A percentile compares a stretch with the other conserved stretches of the same genome.
phyloP scores from a whole-genome alignment of 2,888 invertebrate species.

The Pseudoips prasinana region DNA sequence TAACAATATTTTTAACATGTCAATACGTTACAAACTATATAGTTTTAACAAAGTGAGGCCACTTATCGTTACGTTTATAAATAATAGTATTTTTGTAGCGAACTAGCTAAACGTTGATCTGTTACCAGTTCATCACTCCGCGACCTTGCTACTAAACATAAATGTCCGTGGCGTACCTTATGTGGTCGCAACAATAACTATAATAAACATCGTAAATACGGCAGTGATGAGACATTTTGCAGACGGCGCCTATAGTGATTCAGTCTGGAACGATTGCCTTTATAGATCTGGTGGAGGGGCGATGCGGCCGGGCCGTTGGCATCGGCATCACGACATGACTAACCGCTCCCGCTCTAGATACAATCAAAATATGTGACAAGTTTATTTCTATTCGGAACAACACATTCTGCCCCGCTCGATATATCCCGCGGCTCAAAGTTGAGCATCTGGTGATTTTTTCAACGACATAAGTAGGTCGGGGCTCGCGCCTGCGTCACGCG shows the following conservation, averaged over 20 bases:
- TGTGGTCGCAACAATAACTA: slow-evolving; percentile 35
- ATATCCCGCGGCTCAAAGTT: slow-evolving; percentile 72
- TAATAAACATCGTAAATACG: slow-evolving; percentile 57
- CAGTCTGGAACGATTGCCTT: slow-evolving; percentile 75
- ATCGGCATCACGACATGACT: slow-evolving; percentile 75
- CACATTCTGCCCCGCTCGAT: slow-evolving; percentile 74
- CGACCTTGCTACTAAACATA: slow-evolving; percentile 22
- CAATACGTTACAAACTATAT: too few species aligned
- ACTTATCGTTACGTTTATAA: too few species aligned
- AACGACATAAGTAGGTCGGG: slow-evolving; percentile 80
- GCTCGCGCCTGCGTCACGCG: slow-evolving; percentile 73
- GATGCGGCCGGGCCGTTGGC: slow-evolving; percentile 74
- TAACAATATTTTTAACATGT: too few species aligned
- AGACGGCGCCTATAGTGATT: slow-evolving; percentile 79
- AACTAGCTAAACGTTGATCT: slow-evolving; percentile 25
- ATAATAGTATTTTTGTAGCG: too few species aligned
- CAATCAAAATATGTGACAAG: slow-evolving; percentile 82
- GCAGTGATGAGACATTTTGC: slow-evolving; percentile 76
- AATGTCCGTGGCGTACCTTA: slow-evolving; percentile 20
- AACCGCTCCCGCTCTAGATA: slow-evolving; percentile 80
- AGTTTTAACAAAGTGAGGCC: too few species aligned
- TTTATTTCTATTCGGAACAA: slow-evolving; percentile 81
- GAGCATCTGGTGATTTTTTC: slow-evolving; percentile 80
- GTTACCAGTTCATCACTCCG: slow-evolving; percentile 9
- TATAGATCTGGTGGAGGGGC: slow-evolving; percentile 68